Evolutionary conservation across 2,113 vertebrate genomes (phyloP), one percentile per base, ranked within the genome.

Genomic region (Forbesichthys agassizii): DNA sequence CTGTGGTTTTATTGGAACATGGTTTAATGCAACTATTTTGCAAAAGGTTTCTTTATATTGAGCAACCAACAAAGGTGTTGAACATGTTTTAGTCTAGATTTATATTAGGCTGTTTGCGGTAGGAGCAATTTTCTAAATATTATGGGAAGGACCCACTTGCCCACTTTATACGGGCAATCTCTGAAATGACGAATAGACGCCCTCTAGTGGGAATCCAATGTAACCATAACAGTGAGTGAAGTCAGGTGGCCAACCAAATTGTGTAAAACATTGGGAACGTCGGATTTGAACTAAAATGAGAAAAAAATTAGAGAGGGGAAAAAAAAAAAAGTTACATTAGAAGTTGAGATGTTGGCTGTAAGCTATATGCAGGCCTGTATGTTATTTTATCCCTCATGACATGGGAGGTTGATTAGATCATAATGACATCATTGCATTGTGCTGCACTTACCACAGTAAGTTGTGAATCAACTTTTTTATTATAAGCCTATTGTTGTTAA

Each of bases 161-260:
- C 7, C 4, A 42, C 4, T 42, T 42, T 27, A 27, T 27, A 27
- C 27, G 27, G 36, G 36, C 36, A 42, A 42, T 42, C 36, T 42
- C 1, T 42, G 36, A 5, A 42, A 0, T 78, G 59, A 65, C 79
- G 69, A 9, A 52, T 79, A 83, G 14, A 72, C 70, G 12, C 87
- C 82, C 78, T 69, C 88, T 83, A 65, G 69, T 82, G 88, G 79
- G 12, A 20, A 1, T 14, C 6, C 20, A 2, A 3, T 66, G 75
- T 33, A 79, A 72, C 63, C 72, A 66, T 51, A 60, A 10, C 33
- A 18, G 48, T 47, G 48, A 5, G 1, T 42, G 36, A 5, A 42
- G 36, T 27, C 1, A 27, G 2, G 2, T 27, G 27, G 27, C 27
- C 27, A 27, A 0, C 2, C 27, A 27, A 27, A 27, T 27, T 27